Evolutionary conservation across 2,797 vertebrate species (phyloP), one percentile per base, ranked within the genome.

Genomic region (Onychomys arenicola): DNA sequence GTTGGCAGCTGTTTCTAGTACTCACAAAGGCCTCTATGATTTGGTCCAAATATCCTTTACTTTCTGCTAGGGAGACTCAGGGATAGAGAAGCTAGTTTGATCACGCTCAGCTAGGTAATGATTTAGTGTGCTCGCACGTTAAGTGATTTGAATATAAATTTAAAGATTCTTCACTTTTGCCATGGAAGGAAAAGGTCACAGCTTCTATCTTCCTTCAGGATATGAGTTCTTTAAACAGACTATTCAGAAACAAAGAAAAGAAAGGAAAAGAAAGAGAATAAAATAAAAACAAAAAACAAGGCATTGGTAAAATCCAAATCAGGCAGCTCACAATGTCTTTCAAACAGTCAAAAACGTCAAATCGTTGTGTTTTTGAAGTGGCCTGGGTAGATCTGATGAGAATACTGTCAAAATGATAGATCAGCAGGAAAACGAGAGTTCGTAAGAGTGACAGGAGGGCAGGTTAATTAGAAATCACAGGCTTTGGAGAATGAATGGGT

Each of bases 201-300:
- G 40, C 37, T 23, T 81, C 25, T 84, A 37, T 94, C 57, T 95
- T 95, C 75, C 59, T 89, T 46, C 11, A 75, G 27, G 14, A 65
- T 92, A 91, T 95, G 40, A 40, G 34, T 87, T 71, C 8, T 84
- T 95, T 94, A 94, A 96, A 92, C 43, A 90, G 57, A 87, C n/a
- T 10, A 55, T 19, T 23, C 17, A 19, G 43, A 59, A 82, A 19
- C 32, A 43, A 32, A 17, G 61, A 49, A 55, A 23, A 55, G 10
- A 76, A 4, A 37, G 6, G 7, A 17, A 12, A 12, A 4, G 23
- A n/a, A 12, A 6, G 10, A 57, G 49, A 13, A 25, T 16, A 65
- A 63, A 46, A 9, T 21, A 11, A 52, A 49, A 7, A 69, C 7
- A 8, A 32, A 73, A 91, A 65, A 63, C n/a, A 92, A 95, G 5